Percentiles rank a stretch among this genome's conserved stretches.
These are phyloP conservation scores for Erynnis tages DNA, from an alignment of 2,888 invertebrate genomes.

Conservation along the genomic window DNA sequence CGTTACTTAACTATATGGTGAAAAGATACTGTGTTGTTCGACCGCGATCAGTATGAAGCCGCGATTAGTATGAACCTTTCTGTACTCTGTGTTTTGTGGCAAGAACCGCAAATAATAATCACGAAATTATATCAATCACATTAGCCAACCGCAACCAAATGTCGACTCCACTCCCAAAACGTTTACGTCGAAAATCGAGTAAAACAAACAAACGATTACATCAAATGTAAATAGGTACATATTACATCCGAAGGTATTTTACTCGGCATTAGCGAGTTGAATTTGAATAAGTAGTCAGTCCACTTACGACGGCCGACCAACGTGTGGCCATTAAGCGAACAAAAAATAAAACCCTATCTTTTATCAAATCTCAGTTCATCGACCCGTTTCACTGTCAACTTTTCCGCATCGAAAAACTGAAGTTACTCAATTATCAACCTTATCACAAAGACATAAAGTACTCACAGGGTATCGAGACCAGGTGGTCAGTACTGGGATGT, in stretches of 20 bases:
- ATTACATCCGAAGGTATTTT: constrained; percentile 18
- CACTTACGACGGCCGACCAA: constrained; percentile 33
- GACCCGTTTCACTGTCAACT: constrained; percentile 33
- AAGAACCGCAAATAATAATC: no score
- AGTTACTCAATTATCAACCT: constrained; percentile 4
- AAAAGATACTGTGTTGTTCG: no score
- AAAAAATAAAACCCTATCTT: constrained; percentile 38
- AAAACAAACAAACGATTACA: constrained; percentile 1
- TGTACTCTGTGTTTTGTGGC: no score
- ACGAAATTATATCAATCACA: background rate
- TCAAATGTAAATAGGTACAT: constrained; percentile 5
- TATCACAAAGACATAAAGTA: background rate
- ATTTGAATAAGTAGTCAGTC: constrained; percentile 26
- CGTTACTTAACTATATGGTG: no score
- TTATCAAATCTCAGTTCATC: constrained; percentile 38
- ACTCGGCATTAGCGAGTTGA: constrained; percentile 20
- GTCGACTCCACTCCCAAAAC: background rate
- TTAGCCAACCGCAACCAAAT: background rate
- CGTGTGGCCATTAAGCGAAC: constrained; percentile 37
- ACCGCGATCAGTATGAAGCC: no score
- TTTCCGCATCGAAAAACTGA: constrained; percentile 33
- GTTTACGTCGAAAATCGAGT: constrained; percentile 2
- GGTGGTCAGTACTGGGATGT: background rate
- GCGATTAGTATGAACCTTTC: no score
- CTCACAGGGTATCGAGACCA: background rate